These are phyloP conservation scores for Colius striatus DNA, from an alignment of 2,113 vertebrate species.

Conservation along the genomic window DNA sequence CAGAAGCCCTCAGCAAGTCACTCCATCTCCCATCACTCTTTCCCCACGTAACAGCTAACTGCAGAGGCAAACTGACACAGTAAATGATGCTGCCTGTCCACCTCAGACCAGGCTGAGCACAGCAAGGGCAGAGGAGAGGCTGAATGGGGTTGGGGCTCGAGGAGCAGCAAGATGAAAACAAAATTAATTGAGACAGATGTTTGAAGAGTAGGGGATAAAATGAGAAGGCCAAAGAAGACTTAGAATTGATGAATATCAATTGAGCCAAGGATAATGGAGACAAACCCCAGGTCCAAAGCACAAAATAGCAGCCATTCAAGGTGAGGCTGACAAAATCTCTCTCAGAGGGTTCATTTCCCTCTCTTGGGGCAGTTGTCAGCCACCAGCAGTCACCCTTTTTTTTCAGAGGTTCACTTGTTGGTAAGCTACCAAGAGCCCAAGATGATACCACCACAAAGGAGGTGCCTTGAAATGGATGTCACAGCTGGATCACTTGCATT, in stretches of 20 bases:
- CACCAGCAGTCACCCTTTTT: not conserved
- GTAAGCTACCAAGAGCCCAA: not conserved
- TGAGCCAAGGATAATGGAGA: not conserved
- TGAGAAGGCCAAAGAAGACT: not conserved
- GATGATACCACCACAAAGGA: not conserved
- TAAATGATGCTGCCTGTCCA: not conserved
- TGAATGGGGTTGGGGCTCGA: not conserved
- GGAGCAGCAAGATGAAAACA: not conserved
- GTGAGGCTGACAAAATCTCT: not conserved
- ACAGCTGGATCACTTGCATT: not conserved
- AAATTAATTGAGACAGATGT: not conserved
- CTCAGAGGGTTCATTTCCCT: not conserved
- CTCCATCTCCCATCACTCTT: not conserved
- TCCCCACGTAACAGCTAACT: not conserved
- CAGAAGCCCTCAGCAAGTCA: not conserved
- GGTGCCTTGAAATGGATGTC: not conserved
- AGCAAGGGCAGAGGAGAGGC: not conserved
- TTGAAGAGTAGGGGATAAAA: not conserved
- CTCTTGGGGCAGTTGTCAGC: not conserved
- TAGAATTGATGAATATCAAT: not conserved
- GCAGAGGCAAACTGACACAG: not conserved
- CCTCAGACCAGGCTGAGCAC: not conserved
- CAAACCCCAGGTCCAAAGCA: not conserved
- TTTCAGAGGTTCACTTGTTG: not conserved
- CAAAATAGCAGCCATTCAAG: not conserved